Base-by-base conservation (phyloP, 2,888 invertebrate species). In the Mechanitis messenoides region DNA sequence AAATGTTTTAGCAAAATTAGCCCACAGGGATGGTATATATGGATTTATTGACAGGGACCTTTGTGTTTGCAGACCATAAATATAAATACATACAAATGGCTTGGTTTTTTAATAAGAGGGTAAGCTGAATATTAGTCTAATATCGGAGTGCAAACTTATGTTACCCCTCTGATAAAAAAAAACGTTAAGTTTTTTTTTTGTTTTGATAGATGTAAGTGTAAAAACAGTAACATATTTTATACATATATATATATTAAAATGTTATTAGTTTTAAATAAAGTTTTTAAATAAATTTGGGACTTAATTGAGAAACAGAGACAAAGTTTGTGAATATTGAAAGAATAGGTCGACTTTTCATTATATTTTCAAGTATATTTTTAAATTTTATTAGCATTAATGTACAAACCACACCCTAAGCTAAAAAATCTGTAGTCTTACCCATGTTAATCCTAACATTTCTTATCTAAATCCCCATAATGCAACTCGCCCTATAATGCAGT, bases 121-220 rank as follows among this genome's bases (percentile, higher is more conserved):
- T 84, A 81, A 79, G 82, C 78, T 81, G 87, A 84, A 87, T 89
- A 89, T 89, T 88, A 87, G 86, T 72, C 81, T 81, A 87, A 89
- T 89, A 89, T 85, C 80, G 80, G 83, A 90, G 89, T 89, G 89
- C 88, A 87, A 88, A 88, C 87, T 85, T 76, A 85, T 90, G 89
- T 89, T 81, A 80, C 86, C 82, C 79, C 78, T 65, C 77, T 75
- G 75, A 71, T 78, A 80, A 73, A 78, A 74, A 76, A 77, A 73
- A 71, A 68, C 74, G 71, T 67, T 71, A 68, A 67, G 78, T 84
- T 85, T 85, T 87, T 87, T 80, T 79, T 77, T 71, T 69, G 72
- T 77, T 20, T 74, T 78, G 79, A 74, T 80, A 74, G 74, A 74
- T 75, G 66, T 33, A 61, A 71, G 71, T 45, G 47, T 33, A n/a